These are phyloP conservation scores for Sitobion miscanthi DNA, from an alignment of 1,140 invertebrate genomes.

Conservation along the genomic window DNA sequence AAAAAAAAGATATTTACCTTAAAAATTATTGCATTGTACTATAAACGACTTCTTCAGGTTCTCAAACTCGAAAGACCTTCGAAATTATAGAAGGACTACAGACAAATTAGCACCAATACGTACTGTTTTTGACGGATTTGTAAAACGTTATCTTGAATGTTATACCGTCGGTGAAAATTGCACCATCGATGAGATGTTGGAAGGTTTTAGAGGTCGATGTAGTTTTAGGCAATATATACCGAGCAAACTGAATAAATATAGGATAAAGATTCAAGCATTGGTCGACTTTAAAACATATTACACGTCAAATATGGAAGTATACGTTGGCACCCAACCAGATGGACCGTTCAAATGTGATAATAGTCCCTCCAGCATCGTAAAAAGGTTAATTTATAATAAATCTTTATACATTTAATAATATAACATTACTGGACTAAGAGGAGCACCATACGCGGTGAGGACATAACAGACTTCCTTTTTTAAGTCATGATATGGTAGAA, in stretches of 20 bases:
- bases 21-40: too few relatives aligned
- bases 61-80: too few relatives aligned
- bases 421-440: too few relatives aligned
- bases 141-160: slow-evolving; percentile 56
- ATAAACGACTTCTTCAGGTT: too few relatives aligned
- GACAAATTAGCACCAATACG: slow-evolving; percentile 62
- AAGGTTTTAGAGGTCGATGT: slow-evolving; percentile 62
- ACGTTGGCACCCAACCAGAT: slow-evolving; percentile 61
- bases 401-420: too few relatives aligned
- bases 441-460: too few relatives aligned
- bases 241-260: slow-evolving; percentile 63
- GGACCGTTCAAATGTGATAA: slow-evolving; percentile 61
- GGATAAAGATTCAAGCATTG: slow-evolving; percentile 63
- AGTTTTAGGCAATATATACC: slow-evolving; percentile 63
- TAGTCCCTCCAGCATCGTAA: slow-evolving; percentile 3
- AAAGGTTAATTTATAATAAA: slow-evolving; percentile 48
- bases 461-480: too few relatives aligned
- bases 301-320: slow-evolving; percentile 42
- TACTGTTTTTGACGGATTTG: slow-evolving; percentile 25
- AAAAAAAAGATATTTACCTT: too few relatives aligned
- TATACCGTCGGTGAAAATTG: slow-evolving; percentile 59
- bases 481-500: too few relatives aligned
- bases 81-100: slow-evolving; percentile 58
- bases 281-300: slow-evolving; percentile 61
- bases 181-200: slow-evolving; percentile 63